phyloP scores from a whole-genome alignment of 1,140 invertebrate species.

The Bathynomus jamesi region DNA sequence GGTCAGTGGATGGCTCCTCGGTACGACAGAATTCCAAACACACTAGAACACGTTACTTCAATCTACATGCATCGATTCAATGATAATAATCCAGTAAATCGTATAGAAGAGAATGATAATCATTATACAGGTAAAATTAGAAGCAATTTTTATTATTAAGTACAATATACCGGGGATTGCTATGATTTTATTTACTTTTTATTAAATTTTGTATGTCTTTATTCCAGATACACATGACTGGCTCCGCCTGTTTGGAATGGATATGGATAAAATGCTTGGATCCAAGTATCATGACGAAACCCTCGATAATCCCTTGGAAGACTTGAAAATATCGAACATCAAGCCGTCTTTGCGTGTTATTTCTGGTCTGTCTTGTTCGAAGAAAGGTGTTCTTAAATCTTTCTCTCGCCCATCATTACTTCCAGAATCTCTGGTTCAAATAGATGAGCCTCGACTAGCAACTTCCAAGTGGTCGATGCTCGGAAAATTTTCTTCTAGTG shows the following conservation, averaged over 20 bases:
- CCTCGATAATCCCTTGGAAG: slow-evolving; percentile 28
- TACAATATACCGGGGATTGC: slow-evolving; percentile 2
- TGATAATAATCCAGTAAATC: slow-evolving; percentile 85
- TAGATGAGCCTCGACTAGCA: slow-evolving; percentile 62
- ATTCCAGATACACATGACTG: slow-evolving; percentile 65
- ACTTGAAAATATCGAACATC: slow-evolving; percentile 55
- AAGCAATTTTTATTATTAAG: background rate
- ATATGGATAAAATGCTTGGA: slow-evolving; percentile 74
- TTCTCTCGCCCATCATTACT: slow-evolving; percentile 29
- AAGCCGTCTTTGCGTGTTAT: slow-evolving; percentile 68
- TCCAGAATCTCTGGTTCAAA: slow-evolving; percentile 16
- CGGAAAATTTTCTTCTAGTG: slow-evolving; percentile 63
- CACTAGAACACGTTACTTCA: slow-evolving; percentile 70
- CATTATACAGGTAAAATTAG: slow-evolving; percentile 31
- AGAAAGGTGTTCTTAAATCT: slow-evolving; percentile 25
- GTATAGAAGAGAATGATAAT: slow-evolving; percentile 6
- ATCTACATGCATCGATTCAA: slow-evolving; percentile 85
- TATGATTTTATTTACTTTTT: background rate
- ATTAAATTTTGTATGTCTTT: background rate
- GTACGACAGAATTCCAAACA: slow-evolving; percentile 74
- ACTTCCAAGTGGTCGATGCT: slow-evolving; percentile 47
- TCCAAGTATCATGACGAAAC: slow-evolving; percentile 56
- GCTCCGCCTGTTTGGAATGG: slow-evolving; percentile 79
- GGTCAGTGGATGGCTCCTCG: slow-evolving; percentile 92
- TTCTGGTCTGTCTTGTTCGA: slow-evolving; percentile 74